Conservation (phyloP, 2,797 vertebrate species). For the Astyanax mexicanus region DNA sequence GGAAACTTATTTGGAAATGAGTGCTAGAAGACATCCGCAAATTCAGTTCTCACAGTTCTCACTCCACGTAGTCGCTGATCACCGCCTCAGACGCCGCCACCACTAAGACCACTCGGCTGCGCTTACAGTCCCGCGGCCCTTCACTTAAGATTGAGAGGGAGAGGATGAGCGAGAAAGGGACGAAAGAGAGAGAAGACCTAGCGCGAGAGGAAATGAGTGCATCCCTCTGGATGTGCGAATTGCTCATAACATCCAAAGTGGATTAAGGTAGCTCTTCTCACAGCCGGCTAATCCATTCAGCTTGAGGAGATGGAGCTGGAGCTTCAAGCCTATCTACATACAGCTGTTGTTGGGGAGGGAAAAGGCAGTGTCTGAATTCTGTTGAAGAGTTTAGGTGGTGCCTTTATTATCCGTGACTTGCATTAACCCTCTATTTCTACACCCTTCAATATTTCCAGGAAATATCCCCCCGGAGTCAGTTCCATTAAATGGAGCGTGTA, state of each 20-base stretch:
- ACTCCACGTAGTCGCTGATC: constrained; percentile 16
- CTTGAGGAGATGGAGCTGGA: constrained; percentile 72
- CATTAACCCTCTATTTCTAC: constrained; percentile 42
- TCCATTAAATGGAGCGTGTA: not conserved
- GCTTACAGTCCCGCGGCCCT: constrained; percentile 7
- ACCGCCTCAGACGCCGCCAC: not conserved
- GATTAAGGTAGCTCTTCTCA: constrained; percentile 39
- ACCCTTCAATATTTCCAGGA: not conserved
- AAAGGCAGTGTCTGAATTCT: constrained; percentile 71
- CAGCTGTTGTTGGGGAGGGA: constrained; percentile 59
- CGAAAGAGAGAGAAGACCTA: constrained; percentile 5
- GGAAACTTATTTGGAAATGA: not conserved
- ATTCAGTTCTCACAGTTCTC: constrained; percentile 41
- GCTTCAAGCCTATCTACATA: constrained; percentile 55
- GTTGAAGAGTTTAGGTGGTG: constrained; percentile 76
- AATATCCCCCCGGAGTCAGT: too few relatives aligned
- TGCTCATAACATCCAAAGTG: constrained; percentile 46
- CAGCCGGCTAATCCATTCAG: constrained; percentile 71
- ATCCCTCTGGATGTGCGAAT: constrained; percentile 22
- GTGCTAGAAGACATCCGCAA: constrained; percentile 7
- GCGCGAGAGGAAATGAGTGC: constrained; percentile 22
- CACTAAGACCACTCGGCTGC: not conserved
- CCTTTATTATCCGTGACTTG: constrained; percentile 40
- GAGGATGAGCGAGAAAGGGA: not conserved
- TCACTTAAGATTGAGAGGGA: not conserved